Conservation (phyloP, 2,113 vertebrate species). For the Hystrix brachyura region DNA sequence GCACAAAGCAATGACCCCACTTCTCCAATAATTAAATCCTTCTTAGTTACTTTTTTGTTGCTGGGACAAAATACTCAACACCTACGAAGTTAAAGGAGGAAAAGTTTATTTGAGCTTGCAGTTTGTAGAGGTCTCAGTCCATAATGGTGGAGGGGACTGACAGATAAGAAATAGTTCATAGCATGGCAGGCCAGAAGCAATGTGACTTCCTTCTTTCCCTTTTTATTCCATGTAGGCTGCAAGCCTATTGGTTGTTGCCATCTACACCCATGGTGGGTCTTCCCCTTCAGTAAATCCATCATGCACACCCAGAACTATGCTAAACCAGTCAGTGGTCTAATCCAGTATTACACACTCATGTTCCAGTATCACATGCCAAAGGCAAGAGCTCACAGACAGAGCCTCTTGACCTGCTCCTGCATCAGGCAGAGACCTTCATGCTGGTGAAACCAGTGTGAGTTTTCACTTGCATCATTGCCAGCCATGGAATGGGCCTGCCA, state of each 20-base stretch:
- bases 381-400: background rate
- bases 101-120: background rate
- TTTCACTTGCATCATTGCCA: background rate
- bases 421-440: background rate
- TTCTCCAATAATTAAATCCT: background rate
- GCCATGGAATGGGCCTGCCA: background rate
- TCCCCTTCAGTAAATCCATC: background rate
- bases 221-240: background rate
- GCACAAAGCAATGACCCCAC: background rate
- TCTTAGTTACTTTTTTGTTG: background rate
- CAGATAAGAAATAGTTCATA: background rate
- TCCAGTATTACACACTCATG: background rate
- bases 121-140: background rate
- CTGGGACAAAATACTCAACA: background rate
- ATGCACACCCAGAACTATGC: background rate
- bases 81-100: background rate
- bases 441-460: background rate
- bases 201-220: background rate
- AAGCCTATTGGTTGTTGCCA: background rate
- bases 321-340: background rate
- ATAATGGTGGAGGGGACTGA: background rate
- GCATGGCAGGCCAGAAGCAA: background rate
- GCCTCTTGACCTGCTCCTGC: background rate
- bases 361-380: background rate
- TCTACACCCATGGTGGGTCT: background rate